Evolutionary conservation across 2,888 invertebrate genomes (phyloP), one percentile per base, ranked within the genome.

Genomic region (Nomada fucata): DNA sequence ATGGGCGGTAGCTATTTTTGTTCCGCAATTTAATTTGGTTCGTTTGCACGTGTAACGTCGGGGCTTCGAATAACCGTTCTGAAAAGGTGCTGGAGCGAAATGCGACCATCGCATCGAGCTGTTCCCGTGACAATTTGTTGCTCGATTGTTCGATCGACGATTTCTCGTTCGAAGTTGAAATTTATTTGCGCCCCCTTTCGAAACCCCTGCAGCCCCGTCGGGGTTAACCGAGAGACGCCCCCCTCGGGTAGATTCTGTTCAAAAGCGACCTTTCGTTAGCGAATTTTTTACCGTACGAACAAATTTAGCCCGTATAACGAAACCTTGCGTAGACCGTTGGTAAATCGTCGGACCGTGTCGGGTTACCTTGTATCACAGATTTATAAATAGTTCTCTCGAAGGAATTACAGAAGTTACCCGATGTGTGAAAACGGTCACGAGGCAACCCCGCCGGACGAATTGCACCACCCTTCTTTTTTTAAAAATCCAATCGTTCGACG

Each of bases 351-450:
- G 26, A 5, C 69, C 76, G 76, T 52, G 74, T 44, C 57, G 74
- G 68, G 64, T 68, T 71, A 79, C 65, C 83, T 59, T 73, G 59
- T 76, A 83, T 79, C 76, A 77, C 64, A 57, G 42, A 78, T 81
- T 73, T 85, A 85, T 82, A 79, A 84, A 84, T 84, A 84, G 79
- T 70, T 57, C 73, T 70, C 60, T 55, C 57, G 69, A 65, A 75
- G 60, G 50, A 53, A 60, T 69, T 70, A 61, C 26, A 71, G 67
- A 29, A 60, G 79, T 60, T 61, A 42, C 15, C 13, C 7, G 68
- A 42, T 20, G 67, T 26, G 70, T 69, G 50, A 64, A 53, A 26
- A 47, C 53, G 60, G 53, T 36, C n/a, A n/a, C 29, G 36, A 36
- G 52, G 26, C 50, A n/a, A 18, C 18, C 67, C 36, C 7, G 5